Percentiles rank a stretch among this genome's conserved stretches.
These are phyloP conservation scores for Drosophila flavopinicola DNA, from an alignment of 2,888 invertebrate genomes.

Conservation along the genomic window DNA sequence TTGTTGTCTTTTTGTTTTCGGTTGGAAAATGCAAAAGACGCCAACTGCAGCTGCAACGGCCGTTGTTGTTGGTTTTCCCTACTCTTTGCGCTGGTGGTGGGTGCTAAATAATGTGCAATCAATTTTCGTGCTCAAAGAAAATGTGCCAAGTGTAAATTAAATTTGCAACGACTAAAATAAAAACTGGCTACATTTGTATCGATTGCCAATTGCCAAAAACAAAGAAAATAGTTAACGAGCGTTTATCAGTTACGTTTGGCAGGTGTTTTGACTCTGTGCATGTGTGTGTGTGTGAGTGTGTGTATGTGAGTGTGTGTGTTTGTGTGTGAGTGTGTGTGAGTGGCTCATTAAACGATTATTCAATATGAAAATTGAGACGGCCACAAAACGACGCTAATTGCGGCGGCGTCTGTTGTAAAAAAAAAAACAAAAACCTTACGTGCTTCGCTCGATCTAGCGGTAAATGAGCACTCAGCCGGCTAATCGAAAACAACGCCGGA, in stretches of 20 bases:
- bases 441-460: constrained; percentile 25
- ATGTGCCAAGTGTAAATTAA: constrained; percentile 54
- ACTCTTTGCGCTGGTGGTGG: constrained; percentile 56
- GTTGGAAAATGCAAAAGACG: constrained; percentile 62
- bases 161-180: constrained; percentile 12
- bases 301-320: constrained; percentile 4
- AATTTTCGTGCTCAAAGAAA: constrained; percentile 39
- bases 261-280: constrained; percentile 45
- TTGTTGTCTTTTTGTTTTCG: constrained; percentile 47
- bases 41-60: constrained; percentile 51
- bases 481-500: constrained; percentile 50
- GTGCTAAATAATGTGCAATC: constrained; percentile 54
- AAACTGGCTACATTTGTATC: constrained; percentile 41
- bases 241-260: constrained; percentile 63
- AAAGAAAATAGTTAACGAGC: constrained; percentile 10
- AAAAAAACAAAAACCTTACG: constrained; percentile 38
- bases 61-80: constrained; percentile 25
- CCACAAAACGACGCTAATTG: constrained; percentile 51
- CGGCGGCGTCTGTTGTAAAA: constrained; percentile 37
- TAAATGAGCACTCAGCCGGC: constrained; percentile 31
- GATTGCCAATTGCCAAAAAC: constrained; percentile 34
- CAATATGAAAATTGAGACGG: constrained; percentile 49
- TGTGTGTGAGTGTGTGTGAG: constrained; percentile 17
- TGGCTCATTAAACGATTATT: constrained; percentile 67
- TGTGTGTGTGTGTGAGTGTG: constrained; percentile 1